Base-by-base conservation (phyloP, 2,888 invertebrate species). In the Lepeophtheirus nordmannii region DNA sequence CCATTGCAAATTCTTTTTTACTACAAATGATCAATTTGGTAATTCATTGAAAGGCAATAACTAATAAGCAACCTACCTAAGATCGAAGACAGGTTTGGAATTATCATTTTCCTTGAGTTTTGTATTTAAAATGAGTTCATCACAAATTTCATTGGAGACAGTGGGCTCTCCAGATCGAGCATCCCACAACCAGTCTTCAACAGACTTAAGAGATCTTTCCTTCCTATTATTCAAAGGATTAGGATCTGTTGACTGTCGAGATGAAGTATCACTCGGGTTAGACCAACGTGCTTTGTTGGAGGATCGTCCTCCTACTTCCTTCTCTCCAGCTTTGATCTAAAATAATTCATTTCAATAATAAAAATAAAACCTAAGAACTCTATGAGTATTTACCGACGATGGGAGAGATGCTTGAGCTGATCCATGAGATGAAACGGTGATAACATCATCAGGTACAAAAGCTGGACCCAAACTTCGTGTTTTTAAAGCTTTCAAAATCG, bases 161-260 rank as follows among this genome's bases (percentile, higher is more conserved):
- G 53, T 17, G 53, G 53, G 8, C 53, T 46, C 53, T 46, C 53
- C n/a, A n/a, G 53, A 46, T 17, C 53, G 14, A 14, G 14, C 53
- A 46, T 46, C 53, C 53, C 53, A 46, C 53, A 46, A 46, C 53
- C 53, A 46, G 5, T 46, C 53, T 17, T 46, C 53, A 46, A 46
- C 53, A 46, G 53, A 46, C 8, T 46, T 46, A 14, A 14, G 53
- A n/a, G 53, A n/a, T 14, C 14, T 14, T 46, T 46, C 53, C 17
- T 46, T 46, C 17, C 17, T 46, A 17, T 46, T n/a, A 46, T 17
- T 17, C 1, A 5, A 14, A 46, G 53, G n/a, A 46, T 46, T 8
- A 5, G 17, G n/a, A n/a, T n/a, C 8, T 14, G 53, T 14, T 17
- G 14, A 3, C 53, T 17, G 53, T 17, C 17, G n/a, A 46, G 53